Evolutionary conservation across 2,797 vertebrate genomes (phyloP).

Genomic region (Schizothorax lantsangensis): DNA sequence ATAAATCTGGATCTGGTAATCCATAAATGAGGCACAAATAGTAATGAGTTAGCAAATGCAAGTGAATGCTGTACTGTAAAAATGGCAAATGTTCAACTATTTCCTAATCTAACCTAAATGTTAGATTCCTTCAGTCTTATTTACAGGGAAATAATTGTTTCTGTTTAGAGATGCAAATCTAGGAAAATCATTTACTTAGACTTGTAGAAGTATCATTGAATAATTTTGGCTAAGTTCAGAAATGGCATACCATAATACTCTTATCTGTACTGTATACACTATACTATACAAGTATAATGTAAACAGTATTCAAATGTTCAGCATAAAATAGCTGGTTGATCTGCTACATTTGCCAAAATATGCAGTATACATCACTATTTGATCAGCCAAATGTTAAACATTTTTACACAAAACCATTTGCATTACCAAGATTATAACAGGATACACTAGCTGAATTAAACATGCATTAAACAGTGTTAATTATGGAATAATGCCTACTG

Average conservation of each 20-base stretch:
- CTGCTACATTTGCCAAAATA: not conserved
- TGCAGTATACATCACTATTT: not conserved
- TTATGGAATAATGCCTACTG: not conserved
- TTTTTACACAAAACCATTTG: not conserved
- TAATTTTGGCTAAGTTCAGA: not conserved
- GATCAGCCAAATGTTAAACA: not conserved
- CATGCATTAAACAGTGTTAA: not conserved
- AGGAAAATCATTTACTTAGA: too few species aligned
- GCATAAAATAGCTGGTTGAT: not conserved
- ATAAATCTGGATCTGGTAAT: too few species aligned
- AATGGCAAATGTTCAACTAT: slow-evolving; percentile 43
- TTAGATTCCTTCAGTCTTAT: too few species aligned
- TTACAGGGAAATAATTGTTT: not conserved
- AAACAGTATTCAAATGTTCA: not conserved
- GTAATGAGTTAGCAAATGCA: slow-evolving; percentile 63
- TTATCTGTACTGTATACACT: not conserved
- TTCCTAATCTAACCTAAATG: not conserved
- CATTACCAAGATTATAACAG: not conserved
- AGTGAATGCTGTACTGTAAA: slow-evolving; percentile 60
- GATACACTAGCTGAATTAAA: not conserved
- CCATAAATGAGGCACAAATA: slow-evolving; percentile 57
- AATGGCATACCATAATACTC: not conserved
- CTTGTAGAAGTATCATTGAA: not conserved
- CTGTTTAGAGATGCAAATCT: not conserved
- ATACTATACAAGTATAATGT: not conserved